Evolutionary conservation across 1,140 invertebrate species (phyloP), one percentile per base, ranked within the genome.

Genomic region (Oncopeltus fasciatus): DNA sequence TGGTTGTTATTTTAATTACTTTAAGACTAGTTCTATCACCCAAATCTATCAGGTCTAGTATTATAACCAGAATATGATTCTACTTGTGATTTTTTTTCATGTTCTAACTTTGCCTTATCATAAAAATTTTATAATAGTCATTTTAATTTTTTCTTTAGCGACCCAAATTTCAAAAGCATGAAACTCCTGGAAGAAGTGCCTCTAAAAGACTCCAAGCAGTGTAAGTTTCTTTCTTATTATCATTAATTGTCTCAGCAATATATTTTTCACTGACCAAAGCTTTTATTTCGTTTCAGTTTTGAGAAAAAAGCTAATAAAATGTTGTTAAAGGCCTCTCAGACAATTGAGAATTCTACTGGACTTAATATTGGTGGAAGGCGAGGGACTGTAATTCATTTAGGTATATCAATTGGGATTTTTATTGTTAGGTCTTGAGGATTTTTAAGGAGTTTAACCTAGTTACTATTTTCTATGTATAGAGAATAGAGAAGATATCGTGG

Each of bases 301-400:
- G 88, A 92, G 68, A 88, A 88, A 67, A 88, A 90, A 71, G 90
- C 91, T 0, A 89, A 88, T 62, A 87, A 88, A 72, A 87, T 92
- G 77, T 77, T 93, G 67, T 74, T 89, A 69, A 88, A 86, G 69
- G 90, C 88, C 0, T 88, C 88, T 0, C 87, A 88, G 69, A 89
- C 87, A 12, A 70, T 87, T 44, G 85, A 87, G 71, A 79, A 84
- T 63, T 86, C 84, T 1, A 86, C 85, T 1, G 84, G 85, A 1
- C 75, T 87, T 24, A 79, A 78, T 27, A 72, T 85, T 9, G 81
- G 82, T 0, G 74, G 74, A 2, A 70, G 76, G 11, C 74, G 76
- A 27, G 49, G 49, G 66, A 72, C 74, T 2, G 69, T 71, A 4
- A 70, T 72, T 31, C 66, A 63, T 57, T 60, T 68, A 20, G 66